Evolutionary conservation across 2,113 vertebrate genomes (phyloP).

Genomic region (Pterocles gutturalis): DNA sequence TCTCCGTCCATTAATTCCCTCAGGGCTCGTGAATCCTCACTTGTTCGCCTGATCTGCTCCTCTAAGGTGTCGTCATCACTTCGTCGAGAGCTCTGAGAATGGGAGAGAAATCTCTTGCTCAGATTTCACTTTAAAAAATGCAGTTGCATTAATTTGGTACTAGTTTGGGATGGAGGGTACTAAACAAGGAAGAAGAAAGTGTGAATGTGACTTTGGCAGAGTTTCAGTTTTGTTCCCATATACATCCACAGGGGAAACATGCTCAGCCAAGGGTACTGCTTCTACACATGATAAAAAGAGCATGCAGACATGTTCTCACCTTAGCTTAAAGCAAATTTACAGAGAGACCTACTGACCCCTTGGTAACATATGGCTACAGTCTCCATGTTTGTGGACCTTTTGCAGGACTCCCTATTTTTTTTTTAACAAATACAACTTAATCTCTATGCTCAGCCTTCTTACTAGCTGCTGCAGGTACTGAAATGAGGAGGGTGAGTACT

Average conservation of each 20-base stretch:
- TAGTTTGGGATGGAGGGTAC: not conserved
- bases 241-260: not conserved
- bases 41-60: constrained; percentile 92
- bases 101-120: constrained; percentile 32
- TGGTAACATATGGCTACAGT: not conserved
- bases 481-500: not conserved
- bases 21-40: constrained; percentile 89
- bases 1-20: constrained; percentile 90
- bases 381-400: not conserved
- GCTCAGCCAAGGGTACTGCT: not conserved
- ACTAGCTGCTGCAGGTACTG: not conserved
- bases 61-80: constrained; percentile 94
- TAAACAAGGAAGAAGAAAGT: not conserved
- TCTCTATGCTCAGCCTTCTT: not conserved
- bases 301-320: not conserved
- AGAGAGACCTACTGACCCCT: not conserved
- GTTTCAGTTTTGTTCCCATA: not conserved
- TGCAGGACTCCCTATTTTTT: not conserved
- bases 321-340: not conserved
- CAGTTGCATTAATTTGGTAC: not conserved
- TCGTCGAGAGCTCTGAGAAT: constrained; percentile 86
- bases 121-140: constrained; percentile 16
- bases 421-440: not conserved
- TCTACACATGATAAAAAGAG: not conserved
- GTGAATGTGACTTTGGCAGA: not conserved